Evolutionary conservation across 2,113 vertebrate genomes (phyloP), one percentile per base, ranked within the genome.

Genomic region (Oncorhynchus masou): DNA sequence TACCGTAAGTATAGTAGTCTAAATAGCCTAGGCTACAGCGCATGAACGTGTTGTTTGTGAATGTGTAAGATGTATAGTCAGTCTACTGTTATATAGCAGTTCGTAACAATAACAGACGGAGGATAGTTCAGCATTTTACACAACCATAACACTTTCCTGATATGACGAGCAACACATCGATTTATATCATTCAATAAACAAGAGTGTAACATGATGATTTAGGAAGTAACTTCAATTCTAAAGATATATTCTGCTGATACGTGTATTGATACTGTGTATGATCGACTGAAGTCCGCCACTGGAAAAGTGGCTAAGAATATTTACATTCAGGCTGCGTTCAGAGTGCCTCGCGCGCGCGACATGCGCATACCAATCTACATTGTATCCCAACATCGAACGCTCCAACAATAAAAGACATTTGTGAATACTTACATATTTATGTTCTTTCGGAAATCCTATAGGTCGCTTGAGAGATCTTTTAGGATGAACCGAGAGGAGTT

Each of bases 381-480:
- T 27, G 65, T 29, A 49, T 49, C 34, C n/a, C 39, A 49, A 9
- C 68, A 48, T 22, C 34, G 22, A 45, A 6, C 5, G 31, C 11
- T 69, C 5, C 34, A 20, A 45, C 20, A 69, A 70, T 70, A 25
- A 22, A 48, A 11, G 12, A 49, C n/a, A 49, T 49, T 48, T 24
- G 5, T 22, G 20, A 34, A 31, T 87, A 89, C 89, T 90, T 71
- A 91, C 90, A 73, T 78, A 76, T 84, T 80, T 81, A 81, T 70
- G 77, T 74, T 87, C 79, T 78, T 81, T 86, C 80, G 80, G 85
- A 8, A 82, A 82, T 84, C 76, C 81, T 73, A 70, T 62, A 22
- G 29, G 29, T 54, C 59, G 24, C 65, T 31, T 51, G 4, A 54
- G 73, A 39, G 71, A 73, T 83, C 73, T 77, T 29, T 62, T 48